Evolutionary conservation across 2,888 invertebrate genomes (phyloP).

Genomic region (Lypha dubia): DNA sequence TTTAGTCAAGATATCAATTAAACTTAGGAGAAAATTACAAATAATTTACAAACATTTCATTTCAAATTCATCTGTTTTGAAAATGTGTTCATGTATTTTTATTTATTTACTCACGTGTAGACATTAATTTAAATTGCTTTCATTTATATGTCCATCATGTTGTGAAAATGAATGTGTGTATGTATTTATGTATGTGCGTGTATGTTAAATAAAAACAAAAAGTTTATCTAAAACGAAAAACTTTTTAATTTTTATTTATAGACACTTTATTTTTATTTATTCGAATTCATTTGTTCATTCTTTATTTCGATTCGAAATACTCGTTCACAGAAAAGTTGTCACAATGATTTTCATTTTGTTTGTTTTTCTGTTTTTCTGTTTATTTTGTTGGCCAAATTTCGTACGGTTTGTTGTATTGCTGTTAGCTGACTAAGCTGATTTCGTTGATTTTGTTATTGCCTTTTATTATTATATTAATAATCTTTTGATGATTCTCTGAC

Average conservation of each 20-base stretch:
- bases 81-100: conserved; percentile 23
- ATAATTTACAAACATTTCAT: conserved; percentile 19
- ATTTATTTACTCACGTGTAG: conserved; percentile 47
- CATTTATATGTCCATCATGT: conserved; percentile 19
- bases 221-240: neutral
- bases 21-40: neutral
- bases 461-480: conserved; percentile 23
- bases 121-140: conserved; percentile 46
- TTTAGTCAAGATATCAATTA: neutral
- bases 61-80: conserved; percentile 8
- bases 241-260: conserved; percentile 29
- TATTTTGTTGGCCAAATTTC: neutral
- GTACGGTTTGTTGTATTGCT: neutral
- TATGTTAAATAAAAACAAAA: neutral
- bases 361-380: neutral
- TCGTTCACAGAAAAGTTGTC: conserved; percentile 9
- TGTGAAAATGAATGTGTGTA: too few relatives aligned
- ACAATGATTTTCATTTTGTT: neutral
- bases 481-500: conserved; percentile 8
- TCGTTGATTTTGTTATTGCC: conserved; percentile 11
- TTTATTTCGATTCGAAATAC: neutral
- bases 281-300: neutral
- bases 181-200: too few relatives aligned
- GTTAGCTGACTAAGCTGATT: conserved; percentile 18
- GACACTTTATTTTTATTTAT: conserved; percentile 14